A percentile compares a stretch with the other conserved stretches of the same genome.
Conservation (phyloP, 1,140 invertebrate genomes). For the Saccostrea glomerata region DNA sequence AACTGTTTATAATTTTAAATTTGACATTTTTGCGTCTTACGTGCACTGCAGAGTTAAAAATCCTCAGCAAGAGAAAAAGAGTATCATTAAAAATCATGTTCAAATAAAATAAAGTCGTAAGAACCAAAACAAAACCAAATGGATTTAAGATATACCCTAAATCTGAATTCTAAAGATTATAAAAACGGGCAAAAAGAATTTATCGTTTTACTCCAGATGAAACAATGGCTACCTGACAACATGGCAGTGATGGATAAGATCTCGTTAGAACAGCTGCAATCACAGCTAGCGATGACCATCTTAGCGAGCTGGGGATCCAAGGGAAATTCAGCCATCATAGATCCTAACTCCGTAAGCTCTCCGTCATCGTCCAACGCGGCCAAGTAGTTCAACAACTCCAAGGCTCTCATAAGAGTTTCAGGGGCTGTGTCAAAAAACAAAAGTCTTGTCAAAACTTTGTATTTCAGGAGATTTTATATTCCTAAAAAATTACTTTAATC, state of each 20-base stretch:
- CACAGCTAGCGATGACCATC: constrained; percentile 97
- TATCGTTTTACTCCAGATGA: not conserved
- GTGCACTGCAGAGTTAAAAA: constrained; percentile 19
- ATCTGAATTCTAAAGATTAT: not conserved
- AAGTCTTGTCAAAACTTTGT: not conserved
- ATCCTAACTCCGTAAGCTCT: constrained; percentile 80
- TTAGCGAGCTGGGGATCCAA: constrained; percentile 99
- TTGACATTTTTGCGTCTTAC: not conserved
- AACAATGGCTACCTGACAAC: constrained; percentile 91
- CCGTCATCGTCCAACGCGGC: constrained; percentile 96
- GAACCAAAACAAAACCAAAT: not conserved
- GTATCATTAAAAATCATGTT: not conserved
- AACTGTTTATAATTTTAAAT: not conserved
- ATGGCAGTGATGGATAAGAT: constrained; percentile 99
- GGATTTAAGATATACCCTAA: not conserved
- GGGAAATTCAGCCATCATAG: constrained; percentile 99
- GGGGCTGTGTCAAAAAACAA: constrained; percentile 85
- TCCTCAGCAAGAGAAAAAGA: constrained; percentile 3
- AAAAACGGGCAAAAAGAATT: not conserved
- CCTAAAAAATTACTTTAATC: not conserved
- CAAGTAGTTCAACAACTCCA: constrained; percentile 98
- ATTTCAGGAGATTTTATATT: not conserved
- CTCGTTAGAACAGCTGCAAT: constrained; percentile 99
- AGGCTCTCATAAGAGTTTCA: constrained; percentile 99
- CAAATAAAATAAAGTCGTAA: not conserved